A percentile compares a stretch with the other conserved stretches of the same genome.
Evolutionary conservation across 2,113 vertebrate genomes (phyloP).

Genomic region (Xenopus borealis): DNA sequence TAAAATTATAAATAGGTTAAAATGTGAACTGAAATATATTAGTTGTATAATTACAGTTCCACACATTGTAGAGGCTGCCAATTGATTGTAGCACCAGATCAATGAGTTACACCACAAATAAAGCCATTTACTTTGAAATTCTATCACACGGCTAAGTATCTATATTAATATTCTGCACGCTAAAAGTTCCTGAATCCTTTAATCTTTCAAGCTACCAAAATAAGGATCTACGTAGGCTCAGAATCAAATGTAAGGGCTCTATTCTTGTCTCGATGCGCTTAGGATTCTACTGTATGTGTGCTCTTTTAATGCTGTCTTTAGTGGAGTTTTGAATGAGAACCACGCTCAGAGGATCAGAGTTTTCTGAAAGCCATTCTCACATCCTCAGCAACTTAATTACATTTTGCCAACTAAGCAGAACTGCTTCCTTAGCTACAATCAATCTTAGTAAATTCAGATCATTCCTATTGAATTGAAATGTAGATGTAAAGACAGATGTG

Average conservation of each 20-base stretch:
- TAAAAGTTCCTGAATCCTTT: no score
- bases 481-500: slow-evolving; percentile 1
- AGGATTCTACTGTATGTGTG: not conserved
- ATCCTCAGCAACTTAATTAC: slow-evolving; percentile 20
- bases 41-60: no score
- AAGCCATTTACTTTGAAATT: not conserved
- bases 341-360: slow-evolving; percentile 3
- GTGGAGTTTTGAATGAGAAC: not conserved
- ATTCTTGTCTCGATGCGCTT: not conserved
- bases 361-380: slow-evolving; percentile 25
- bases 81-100: no score
- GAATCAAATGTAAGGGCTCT: slow-evolving; percentile 12
- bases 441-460: slow-evolving; percentile 18
- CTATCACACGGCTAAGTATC: no score
- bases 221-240: not conserved
- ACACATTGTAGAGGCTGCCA: no score
- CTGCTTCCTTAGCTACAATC: slow-evolving; percentile 1
- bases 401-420: slow-evolving; percentile 30
- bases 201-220: no score
- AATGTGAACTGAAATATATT: no score
- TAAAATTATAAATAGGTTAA: no score
- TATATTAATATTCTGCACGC: no score
- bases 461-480: not conserved
- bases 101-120: no score
- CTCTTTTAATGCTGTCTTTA: not conserved